phyloP scores from a whole-genome alignment of 2,888 invertebrate genomes.

The Agrochola litura region DNA sequence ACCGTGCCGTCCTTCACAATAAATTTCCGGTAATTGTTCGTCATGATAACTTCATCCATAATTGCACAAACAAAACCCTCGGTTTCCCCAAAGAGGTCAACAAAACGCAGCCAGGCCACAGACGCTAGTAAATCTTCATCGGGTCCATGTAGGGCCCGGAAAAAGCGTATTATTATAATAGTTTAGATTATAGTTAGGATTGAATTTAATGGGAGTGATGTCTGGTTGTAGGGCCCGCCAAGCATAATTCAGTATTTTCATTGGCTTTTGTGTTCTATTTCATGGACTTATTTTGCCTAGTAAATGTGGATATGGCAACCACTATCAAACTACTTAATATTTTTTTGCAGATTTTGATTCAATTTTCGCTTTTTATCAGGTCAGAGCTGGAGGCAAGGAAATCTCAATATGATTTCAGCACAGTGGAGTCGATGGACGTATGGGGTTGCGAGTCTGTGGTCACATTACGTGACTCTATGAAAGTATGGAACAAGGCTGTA shows the following conservation, averaged over 20 bases:
- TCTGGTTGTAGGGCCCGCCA: not conserved
- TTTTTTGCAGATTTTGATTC: not conserved
- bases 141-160: too few relatives aligned
- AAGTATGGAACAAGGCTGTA: conserved; percentile 98
- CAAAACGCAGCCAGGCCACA: too few relatives aligned
- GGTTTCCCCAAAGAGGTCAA: too few relatives aligned
- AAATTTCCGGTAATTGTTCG: too few relatives aligned
- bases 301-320: not conserved
- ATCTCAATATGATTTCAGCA: conserved; percentile 93
- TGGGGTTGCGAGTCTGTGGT: conserved; percentile 95
- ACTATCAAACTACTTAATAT: not conserved
- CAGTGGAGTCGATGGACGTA: conserved; percentile 96
- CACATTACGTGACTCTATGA: conserved; percentile 96
- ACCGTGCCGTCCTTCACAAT: too few relatives aligned
- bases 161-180: too few relatives aligned
- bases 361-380: conserved; percentile 68
- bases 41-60: too few relatives aligned
- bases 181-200: not conserved
- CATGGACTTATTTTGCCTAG: too few relatives aligned
- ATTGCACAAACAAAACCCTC: too few relatives aligned
- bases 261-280: not conserved
- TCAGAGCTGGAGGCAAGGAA: conserved; percentile 86
- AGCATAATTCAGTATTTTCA: not conserved
- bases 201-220: too few relatives aligned
- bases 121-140: too few relatives aligned